Base-by-base conservation (phyloP, 2,113 vertebrate genomes). In the Dicentrarchus labrax region DNA sequence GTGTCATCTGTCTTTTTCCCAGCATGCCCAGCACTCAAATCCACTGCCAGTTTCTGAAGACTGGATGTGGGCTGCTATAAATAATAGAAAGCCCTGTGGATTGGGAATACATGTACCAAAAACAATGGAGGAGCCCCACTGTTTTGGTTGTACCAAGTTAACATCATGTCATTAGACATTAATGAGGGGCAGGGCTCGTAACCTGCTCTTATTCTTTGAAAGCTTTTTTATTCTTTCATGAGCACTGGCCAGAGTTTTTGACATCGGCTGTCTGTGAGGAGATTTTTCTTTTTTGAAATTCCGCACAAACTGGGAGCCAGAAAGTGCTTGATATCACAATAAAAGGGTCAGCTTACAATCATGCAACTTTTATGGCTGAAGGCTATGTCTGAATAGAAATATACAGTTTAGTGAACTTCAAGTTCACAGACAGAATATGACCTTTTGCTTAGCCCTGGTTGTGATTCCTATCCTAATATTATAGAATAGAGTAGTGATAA, bases 1-100 rank as follows among this genome's bases (percentile, higher is more conserved):
- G 84, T 90, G 83, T 93, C 90, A 88, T 90, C 86, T 89, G 79
- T 90, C 89, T 54, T 64, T 79, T 89, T 90, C 86, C 77, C 83
- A 86, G 86, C 83, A 86, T 88, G 76, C 83, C 87, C 67, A 76
- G 72, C 82, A 67, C 86, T 90, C 70, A 76, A 57, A 86, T 69
- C 78, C 65, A 43, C 82, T 72, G 84, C 79, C 83, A 80, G 78
- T 47, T 81, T 64, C 72, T 81, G 80, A 79, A 79, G 80, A 51
- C 72, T 86, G 65, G 67, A 84, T 87, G 77, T 80, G 56, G 78
- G 76, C 83, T 48, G 54, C 75, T 84, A 84, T 94, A 85, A 94
- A 94, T 94, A 93, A 91, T 91, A 80, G 77, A 93, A 78, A 71
- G 51, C 62, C 50, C 48, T 65, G 80, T 47, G 82, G 64, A 71